These are phyloP conservation scores for Ibidorhyncha struthersii DNA, from an alignment of 2,113 vertebrate species.

Conservation along the genomic window DNA sequence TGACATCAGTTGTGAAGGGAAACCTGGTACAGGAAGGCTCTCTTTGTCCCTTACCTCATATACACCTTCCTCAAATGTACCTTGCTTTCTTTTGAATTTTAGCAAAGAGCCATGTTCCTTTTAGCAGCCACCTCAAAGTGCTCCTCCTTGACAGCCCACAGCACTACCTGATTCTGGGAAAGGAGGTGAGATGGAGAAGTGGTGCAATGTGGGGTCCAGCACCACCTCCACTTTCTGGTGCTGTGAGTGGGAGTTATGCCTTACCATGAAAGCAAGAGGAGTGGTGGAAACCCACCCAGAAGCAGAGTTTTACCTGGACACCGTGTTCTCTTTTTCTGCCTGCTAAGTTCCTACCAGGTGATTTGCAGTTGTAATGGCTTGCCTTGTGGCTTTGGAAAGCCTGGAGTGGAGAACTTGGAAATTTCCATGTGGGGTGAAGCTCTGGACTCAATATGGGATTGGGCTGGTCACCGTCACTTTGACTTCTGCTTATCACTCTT, in stretches of 20 bases:
- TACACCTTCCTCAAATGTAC: neutral
- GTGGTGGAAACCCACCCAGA: neutral
- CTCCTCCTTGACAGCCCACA: neutral
- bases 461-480: neutral
- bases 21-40: neutral
- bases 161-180: neutral
- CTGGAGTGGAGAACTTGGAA: neutral
- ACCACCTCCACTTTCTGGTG: fast-evolving
- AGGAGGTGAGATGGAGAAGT: neutral
- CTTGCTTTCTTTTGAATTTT: neutral
- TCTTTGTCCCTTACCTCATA: neutral
- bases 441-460: neutral
- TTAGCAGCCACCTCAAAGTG: neutral
- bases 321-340: neutral
- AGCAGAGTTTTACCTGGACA: neutral
- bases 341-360: fast-evolving
- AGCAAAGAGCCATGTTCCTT: neutral
- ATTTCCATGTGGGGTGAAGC: neutral
- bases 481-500: neutral
- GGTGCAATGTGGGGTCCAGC: neutral
- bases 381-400: neutral
- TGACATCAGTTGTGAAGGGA: neutral
- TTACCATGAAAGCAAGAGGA: neutral
- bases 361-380: neutral
- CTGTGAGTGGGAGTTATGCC: neutral